Conservation (phyloP, 1,140 invertebrate genomes). For the Ladona fulva region DNA sequence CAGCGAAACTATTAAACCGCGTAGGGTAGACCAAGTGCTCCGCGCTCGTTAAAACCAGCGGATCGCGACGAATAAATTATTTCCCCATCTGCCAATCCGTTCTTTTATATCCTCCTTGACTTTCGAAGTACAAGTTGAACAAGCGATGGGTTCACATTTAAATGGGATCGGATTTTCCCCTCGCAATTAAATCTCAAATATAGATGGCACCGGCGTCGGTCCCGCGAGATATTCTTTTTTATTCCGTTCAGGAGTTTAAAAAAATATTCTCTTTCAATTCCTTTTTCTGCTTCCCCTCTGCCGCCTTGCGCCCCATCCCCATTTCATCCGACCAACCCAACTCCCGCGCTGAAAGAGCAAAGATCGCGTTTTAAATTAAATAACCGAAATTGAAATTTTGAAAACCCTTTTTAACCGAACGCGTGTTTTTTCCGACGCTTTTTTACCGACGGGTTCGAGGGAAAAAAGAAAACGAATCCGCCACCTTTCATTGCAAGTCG, state of each 20-base stretch:
- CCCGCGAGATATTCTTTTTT: neutral
- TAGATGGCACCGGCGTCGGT: neutral
- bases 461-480: neutral
- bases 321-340: no score
- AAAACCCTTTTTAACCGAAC: neutral
- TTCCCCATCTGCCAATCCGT: no score
- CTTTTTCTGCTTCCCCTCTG: neutral
- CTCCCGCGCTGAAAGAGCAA: neutral
- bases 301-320: neutral
- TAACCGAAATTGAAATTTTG: neutral
- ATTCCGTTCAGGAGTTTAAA: neutral
- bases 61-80: no score
- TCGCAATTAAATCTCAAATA: neutral
- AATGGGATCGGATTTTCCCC: conserved; percentile 4
- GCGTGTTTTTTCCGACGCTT: neutral
- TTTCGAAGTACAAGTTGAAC: neutral
- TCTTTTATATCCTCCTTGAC: neutral
- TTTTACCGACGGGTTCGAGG: neutral
- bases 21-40: no score
- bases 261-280: neutral
- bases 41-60: no score
- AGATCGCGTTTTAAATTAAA: neutral
- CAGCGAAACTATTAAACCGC: no score
- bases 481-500: neutral
- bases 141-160: neutral